Conservation (phyloP, 35 echinoderm and acorn worm genomes). For the Holothuria glaberrima region DNA sequence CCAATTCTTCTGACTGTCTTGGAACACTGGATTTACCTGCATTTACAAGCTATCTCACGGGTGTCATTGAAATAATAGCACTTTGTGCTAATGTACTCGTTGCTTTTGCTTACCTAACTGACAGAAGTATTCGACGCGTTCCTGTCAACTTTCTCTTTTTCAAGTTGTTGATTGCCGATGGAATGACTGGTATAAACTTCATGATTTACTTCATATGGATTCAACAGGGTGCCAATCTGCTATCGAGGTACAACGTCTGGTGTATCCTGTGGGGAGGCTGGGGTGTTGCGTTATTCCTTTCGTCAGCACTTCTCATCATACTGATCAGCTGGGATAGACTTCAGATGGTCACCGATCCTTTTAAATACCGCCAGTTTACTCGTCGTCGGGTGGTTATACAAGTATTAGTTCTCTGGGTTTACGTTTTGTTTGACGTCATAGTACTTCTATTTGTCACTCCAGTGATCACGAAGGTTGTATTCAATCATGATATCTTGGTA, state of each 20-base stretch:
- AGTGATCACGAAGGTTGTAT: not conserved
- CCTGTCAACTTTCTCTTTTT: not conserved
- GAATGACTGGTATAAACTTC: not conserved
- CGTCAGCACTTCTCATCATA: not conserved
- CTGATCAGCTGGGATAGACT: constrained; percentile 27
- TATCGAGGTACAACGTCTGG: too few species aligned
- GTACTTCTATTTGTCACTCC: not conserved
- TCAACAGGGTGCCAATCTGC: not conserved
- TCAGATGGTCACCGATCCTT: constrained; percentile 1
- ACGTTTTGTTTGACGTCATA: not conserved
- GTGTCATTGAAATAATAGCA: not conserved
- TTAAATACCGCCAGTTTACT: not conserved
- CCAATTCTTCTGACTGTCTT: too few species aligned
- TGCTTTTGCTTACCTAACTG: not conserved
- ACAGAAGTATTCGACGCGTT: not conserved
- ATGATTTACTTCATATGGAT: not conserved
- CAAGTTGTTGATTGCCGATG: not conserved
- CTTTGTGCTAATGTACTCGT: not conserved
- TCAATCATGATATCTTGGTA: not conserved
- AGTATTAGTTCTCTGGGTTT: not conserved
- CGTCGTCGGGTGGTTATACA: not conserved
- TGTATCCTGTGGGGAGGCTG: not conserved
- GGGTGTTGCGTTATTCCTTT: not conserved
- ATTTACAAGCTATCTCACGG: too few species aligned
- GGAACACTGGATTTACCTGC: too few species aligned